These are phyloP conservation scores for Plutomurus gul DNA, from an alignment of 1,140 invertebrate species.

Conservation along the genomic window DNA sequence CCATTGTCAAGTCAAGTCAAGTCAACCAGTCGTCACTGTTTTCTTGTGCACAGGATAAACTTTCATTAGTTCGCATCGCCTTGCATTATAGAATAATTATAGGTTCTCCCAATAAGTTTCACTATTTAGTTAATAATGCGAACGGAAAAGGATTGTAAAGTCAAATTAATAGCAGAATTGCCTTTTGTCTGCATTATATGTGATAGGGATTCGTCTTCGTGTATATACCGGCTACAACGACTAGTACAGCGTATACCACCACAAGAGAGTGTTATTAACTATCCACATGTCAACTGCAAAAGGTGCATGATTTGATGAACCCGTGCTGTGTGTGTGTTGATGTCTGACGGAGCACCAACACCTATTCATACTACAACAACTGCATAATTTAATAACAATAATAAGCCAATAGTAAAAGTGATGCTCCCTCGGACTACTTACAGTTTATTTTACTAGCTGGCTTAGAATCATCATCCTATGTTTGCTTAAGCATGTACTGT, in stretches of 20 bases:
- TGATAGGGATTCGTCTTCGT: too few species aligned
- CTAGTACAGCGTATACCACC: too few species aligned
- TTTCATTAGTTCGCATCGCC: slow-evolving; percentile 22
- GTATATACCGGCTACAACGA: too few species aligned
- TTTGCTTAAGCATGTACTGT: background rate
- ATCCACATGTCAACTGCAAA: too few species aligned
- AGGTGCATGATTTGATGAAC: too few species aligned
- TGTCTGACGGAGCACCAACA: too few species aligned
- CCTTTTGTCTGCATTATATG: too few species aligned
- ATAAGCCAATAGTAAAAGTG: slow-evolving; percentile 7
- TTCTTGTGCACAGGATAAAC: slow-evolving; percentile 24
- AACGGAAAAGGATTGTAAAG: slow-evolving; percentile 22
- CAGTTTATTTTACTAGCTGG: background rate
- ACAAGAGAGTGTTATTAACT: too few species aligned
- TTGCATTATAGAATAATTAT: slow-evolving; percentile 29
- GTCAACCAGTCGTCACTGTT: too few species aligned
- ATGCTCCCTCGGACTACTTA: background rate
- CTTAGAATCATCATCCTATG: slow-evolving; percentile 5
- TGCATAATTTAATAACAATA: background rate
- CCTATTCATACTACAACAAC: background rate
- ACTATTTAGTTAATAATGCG: slow-evolving; percentile 23
- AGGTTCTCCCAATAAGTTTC: slow-evolving; percentile 21
- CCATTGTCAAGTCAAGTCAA: background rate
- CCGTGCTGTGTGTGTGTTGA: background rate
- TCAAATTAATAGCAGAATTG: slow-evolving; percentile 15